Percentiles rank a stretch among this genome's conserved stretches.
Conservation (phyloP, 1,140 invertebrate species). For the Pollicipes pollicipes region DNA sequence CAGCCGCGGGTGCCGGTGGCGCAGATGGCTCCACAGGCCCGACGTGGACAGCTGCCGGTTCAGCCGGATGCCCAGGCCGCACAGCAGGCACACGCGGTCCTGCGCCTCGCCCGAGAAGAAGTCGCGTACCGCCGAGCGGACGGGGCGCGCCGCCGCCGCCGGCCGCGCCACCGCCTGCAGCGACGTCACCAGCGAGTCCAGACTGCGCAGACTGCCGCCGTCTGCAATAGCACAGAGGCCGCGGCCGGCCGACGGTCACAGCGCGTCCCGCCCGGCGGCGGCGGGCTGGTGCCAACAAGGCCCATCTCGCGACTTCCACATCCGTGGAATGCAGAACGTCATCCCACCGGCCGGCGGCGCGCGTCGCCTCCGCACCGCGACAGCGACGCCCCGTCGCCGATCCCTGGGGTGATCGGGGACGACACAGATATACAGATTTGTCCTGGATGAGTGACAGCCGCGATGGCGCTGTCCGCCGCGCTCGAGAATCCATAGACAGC, state of each 20-base stretch:
- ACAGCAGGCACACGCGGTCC: background rate
- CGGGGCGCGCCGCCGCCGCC: no score
- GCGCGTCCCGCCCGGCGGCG: no score
- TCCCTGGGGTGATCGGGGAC: no score
- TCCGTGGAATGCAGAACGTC: background rate
- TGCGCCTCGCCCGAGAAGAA: background rate
- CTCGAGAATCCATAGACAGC: no score
- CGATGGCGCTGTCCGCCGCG: no score
- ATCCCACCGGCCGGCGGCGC: no score
- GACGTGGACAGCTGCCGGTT: background rate
- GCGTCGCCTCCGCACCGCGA: no score
- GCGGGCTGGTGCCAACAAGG: no score
- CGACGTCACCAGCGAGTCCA: background rate
- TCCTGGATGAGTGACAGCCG: no score
- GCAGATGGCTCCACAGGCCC: background rate
- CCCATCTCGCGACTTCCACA: no score
- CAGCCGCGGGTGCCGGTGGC: background rate
- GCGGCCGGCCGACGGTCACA: background rate
- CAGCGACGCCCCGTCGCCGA: no score
- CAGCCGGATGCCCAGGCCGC: background rate
- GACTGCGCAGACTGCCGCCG: background rate
- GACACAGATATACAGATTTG: no score
- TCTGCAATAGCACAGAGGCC: background rate
- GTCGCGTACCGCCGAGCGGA: background rate
- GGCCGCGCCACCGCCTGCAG: background rate